Evolutionary conservation across 2,797 vertebrate species (phyloP).

Genomic region (Botia almorhae): DNA sequence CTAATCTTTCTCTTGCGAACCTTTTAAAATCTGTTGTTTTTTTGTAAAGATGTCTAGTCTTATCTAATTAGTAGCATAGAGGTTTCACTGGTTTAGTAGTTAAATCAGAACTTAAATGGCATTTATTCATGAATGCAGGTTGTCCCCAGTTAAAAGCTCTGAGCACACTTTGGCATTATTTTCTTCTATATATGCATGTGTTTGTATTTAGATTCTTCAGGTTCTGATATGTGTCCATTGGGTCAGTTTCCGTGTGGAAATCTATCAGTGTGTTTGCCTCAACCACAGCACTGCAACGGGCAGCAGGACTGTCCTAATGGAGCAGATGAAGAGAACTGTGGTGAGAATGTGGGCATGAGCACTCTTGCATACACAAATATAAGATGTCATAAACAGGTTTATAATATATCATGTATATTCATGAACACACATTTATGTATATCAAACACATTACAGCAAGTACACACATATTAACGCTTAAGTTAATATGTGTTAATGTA

Average conservation of each 20-base stretch:
- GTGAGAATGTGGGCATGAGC: conserved; percentile 59
- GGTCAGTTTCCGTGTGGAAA: conserved; percentile 76
- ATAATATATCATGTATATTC: too few relatives aligned
- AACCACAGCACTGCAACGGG: conserved; percentile 72
- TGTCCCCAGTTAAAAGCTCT: neutral
- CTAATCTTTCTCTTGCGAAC: neutral
- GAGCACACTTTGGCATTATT: neutral
- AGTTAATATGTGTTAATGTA: too few relatives aligned
- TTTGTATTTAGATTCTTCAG: conserved; percentile 46
- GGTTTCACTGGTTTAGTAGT: neutral
- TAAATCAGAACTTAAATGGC: neutral
- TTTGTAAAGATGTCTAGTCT: neutral
- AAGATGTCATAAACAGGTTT: too few relatives aligned
- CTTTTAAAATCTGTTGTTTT: neutral
- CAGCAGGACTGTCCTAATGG: conserved; percentile 69
- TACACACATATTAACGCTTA: too few relatives aligned
- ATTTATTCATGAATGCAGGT: conserved; percentile 1
- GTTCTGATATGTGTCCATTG: conserved; percentile 63
- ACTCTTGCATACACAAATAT: neutral
- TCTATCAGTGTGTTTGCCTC: conserved; percentile 70
- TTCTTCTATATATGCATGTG: conserved; percentile 28
- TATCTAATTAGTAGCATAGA: neutral
- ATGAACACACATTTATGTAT: neutral
- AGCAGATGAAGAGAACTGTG: conserved; percentile 74
- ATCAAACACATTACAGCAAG: too few relatives aligned